phyloP scores from a whole-genome alignment of 2,888 invertebrate species.

The Colostygia pectinataria region DNA sequence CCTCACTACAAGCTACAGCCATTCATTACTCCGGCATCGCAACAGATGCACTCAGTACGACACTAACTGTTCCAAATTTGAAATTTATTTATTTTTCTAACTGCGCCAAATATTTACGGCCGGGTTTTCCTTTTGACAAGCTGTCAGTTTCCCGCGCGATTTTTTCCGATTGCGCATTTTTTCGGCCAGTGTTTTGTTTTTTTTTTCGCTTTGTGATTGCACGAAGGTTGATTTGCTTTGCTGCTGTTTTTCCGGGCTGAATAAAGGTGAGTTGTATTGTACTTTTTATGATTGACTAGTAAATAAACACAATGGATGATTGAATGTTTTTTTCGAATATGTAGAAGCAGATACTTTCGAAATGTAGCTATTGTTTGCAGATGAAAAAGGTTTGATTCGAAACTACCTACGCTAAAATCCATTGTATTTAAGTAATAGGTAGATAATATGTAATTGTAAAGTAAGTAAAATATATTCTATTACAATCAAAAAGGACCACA shows the following conservation, averaged over 20 bases:
- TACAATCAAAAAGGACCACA: too few species aligned
- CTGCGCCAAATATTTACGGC: constrained; percentile 24
- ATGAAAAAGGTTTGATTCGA: not conserved
- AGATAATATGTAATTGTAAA: too few species aligned
- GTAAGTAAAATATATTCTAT: too few species aligned
- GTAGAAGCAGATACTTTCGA: not conserved
- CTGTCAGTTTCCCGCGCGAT: constrained; percentile 57
- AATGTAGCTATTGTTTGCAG: constrained; percentile 4
- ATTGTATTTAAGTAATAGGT: too few species aligned
- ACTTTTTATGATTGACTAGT: constrained; percentile 28
- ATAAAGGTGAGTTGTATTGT: constrained; percentile 39
- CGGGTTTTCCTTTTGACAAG: constrained; percentile 40
- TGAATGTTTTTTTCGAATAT: not conserved
- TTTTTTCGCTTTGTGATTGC: constrained; percentile 36
- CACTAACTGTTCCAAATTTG: constrained; percentile 29
- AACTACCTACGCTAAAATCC: not conserved
- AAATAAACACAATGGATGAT: constrained; percentile 22
- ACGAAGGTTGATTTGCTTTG: constrained; percentile 40
- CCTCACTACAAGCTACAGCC: constrained; percentile 62
- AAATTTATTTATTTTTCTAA: constrained; percentile 32
- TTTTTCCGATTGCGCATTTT: constrained; percentile 46
- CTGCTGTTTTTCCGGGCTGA: constrained; percentile 31
- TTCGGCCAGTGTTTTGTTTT: constrained; percentile 43
- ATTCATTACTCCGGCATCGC: constrained; percentile 74
- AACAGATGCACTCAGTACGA: constrained; percentile 72